Conservation (phyloP, 2,888 invertebrate species). For the Leucophenga maculata region DNA sequence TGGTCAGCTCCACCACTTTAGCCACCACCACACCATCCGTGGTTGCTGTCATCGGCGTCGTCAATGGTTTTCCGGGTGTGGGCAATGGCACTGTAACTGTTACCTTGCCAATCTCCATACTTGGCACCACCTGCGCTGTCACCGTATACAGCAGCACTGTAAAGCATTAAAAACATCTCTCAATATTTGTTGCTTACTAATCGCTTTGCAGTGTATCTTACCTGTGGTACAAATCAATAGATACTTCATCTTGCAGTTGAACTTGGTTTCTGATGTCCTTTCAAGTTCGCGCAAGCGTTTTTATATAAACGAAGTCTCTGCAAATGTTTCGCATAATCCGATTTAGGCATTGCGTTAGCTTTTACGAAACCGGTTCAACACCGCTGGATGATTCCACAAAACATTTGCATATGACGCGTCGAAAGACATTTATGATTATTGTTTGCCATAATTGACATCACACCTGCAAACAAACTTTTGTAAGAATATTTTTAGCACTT, state of each 20-base stretch:
- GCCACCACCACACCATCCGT: slow-evolving; percentile 46
- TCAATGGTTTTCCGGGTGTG: slow-evolving; percentile 49
- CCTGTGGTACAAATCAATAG: slow-evolving; percentile 55
- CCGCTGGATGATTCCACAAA: too few relatives aligned
- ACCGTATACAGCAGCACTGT: slow-evolving; percentile 55
- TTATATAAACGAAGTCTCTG: slow-evolving; percentile 13
- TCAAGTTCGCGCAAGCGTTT: slow-evolving; percentile 12
- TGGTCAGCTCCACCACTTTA: slow-evolving; percentile 46
- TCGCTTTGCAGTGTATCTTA: slow-evolving; percentile 30
- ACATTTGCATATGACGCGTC: too few relatives aligned
- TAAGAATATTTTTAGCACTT: slow-evolving; percentile 2
- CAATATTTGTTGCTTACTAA: not conserved
- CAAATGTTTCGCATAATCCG: not conserved
- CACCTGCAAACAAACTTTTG: not conserved
- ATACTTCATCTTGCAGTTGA: slow-evolving; percentile 50
- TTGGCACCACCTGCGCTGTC: slow-evolving; percentile 58
- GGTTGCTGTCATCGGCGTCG: slow-evolving; percentile 26
- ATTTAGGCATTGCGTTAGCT: not conserved
- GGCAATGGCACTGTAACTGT: slow-evolving; percentile 54
- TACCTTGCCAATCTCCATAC: slow-evolving; percentile 50
- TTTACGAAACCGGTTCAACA: too few relatives aligned
- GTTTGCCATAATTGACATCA: too few relatives aligned
- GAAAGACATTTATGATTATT: too few relatives aligned
- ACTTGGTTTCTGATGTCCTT: slow-evolving; percentile 49
- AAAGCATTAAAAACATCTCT: not conserved